A percentile compares a stretch with the other conserved stretches of the same genome.
These are phyloP conservation scores for Aphodius granarius DNA, from an alignment of 2,888 invertebrate species.

Conservation along the genomic window DNA sequence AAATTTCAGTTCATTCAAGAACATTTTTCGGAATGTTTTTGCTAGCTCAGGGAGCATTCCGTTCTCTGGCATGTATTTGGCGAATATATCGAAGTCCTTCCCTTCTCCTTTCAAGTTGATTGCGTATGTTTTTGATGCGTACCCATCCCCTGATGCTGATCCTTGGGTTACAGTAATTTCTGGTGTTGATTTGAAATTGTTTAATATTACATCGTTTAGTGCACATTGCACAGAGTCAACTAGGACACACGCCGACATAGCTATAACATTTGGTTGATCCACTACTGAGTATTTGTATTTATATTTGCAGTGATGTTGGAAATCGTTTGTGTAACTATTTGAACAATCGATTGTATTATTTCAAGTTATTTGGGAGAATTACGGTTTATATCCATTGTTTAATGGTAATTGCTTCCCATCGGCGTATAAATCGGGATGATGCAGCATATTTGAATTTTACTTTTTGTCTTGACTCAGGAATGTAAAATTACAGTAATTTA, in stretches of 20 bases:
- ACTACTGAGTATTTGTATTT: neutral
- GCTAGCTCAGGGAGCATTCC: neutral
- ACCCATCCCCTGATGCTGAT: neutral
- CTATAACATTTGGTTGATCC: neutral
- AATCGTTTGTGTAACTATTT: no score
- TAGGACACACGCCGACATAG: neutral
- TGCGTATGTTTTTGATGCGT: slow-evolving; percentile 2
- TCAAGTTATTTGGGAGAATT: no score
- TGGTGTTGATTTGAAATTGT: neutral
- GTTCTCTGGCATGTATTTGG: neutral
- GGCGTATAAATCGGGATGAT: no score
- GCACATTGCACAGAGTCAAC: neutral
- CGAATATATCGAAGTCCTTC: neutral
- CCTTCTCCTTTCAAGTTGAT: neutral
- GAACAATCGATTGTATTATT: no score
- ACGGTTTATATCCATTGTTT: no score
- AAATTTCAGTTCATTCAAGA: neutral
- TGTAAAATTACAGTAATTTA: no score
- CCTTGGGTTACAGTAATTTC: neutral
- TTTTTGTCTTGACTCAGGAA: no score
- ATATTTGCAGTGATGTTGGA: neutral
- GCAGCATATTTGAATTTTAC: no score
- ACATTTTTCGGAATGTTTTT: no score
- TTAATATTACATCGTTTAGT: neutral
- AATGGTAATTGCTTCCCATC: no score